A percentile compares a stretch with the other conserved stretches of the same genome.
Evolutionary conservation across 2,113 vertebrate genomes (phyloP).

Genomic region (Dascyllus trimaculatus): DNA sequence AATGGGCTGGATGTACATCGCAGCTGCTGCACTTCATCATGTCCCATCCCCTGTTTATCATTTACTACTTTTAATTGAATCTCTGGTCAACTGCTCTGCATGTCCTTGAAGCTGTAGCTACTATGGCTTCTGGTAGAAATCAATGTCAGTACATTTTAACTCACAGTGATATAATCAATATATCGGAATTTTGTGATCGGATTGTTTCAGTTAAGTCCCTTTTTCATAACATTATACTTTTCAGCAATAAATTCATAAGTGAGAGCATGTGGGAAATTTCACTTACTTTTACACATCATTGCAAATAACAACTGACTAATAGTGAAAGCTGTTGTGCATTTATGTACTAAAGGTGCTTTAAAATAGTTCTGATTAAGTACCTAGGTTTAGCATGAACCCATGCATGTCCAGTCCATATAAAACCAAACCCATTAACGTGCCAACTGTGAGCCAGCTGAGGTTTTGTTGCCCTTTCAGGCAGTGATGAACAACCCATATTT

Average conservation of each 20-base stretch:
- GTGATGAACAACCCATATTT: slow-evolving; percentile 8
- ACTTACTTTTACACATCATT: slow-evolving; percentile 9
- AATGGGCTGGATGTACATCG: too few relatives aligned
- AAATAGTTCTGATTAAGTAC: not conserved
- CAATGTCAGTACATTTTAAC: not conserved
- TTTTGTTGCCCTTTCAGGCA: slow-evolving; percentile 37
- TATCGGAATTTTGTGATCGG: slow-evolving; percentile 8
- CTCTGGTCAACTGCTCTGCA: not conserved
- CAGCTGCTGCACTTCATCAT: too few relatives aligned
- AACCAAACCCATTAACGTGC: not conserved
- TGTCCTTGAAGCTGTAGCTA: slow-evolving; percentile 3
- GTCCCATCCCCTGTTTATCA: too few relatives aligned
- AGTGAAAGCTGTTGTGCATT: slow-evolving; percentile 4
- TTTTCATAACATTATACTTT: not conserved
- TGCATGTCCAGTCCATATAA: not conserved
- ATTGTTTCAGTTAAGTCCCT: not conserved
- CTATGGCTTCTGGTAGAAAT: slow-evolving; percentile 27
- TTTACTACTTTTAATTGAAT: slow-evolving; percentile 19
- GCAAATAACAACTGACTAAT: not conserved
- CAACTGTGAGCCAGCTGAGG: slow-evolving; percentile 4
- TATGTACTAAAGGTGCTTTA: not conserved
- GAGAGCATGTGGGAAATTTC: slow-evolving; percentile 1
- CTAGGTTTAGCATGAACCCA: not conserved
- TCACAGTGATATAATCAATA: slow-evolving; percentile 4
- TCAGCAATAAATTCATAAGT: not conserved